Base-by-base conservation (phyloP, 2,113 vertebrate species). In the Brachypteracias leptosomus region DNA sequence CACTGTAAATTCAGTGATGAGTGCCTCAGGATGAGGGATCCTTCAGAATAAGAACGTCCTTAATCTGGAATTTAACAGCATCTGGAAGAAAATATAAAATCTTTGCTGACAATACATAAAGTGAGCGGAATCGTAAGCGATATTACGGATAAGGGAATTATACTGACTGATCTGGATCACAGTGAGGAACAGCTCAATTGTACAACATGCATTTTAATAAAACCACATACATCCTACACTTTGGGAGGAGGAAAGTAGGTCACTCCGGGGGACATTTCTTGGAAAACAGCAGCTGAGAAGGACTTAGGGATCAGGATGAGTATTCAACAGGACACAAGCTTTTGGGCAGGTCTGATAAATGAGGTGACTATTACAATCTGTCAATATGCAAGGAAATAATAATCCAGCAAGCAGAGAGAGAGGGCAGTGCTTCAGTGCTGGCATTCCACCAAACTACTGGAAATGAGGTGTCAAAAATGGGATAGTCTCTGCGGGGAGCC, bases 151-250 rank as follows among this genome's bases (percentile, higher is more conserved):
- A 84, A 93, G 62, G 73, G 80, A 95, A 61, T 92, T 90, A 85
- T 61, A 20, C 85, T 58, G 88, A 18, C 85, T 93, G 65, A 93
- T 93, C 79, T 89, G 89, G 66, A 96, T 93, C 85, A 61, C 15
- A 33, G 28, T 46, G 79, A 66, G 86, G 93, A 95, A 62, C 40
- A 52, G 72, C 83, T 93, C 88, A 86, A 4, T 81, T 51, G 65
- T 81, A 40, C 82, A 92, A 35, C 40, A 68, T 46, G 57, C 65
- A 62, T 94, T 86, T 78, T 87, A 93, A 94, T 97, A 94, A 88
- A 93, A 35, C 65, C 73, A 46, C 62, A 36, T 57, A 4, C 15
- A 22, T 65, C 0, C 0, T 51, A 35, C 40, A 38, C 51, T 47
- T 44, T 1, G 0, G 75, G 29, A 86, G 35, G 38, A 75, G 52